Conservation (phyloP, 1,140 invertebrate species). For the Trachymyrmex septentrionalis region DNA sequence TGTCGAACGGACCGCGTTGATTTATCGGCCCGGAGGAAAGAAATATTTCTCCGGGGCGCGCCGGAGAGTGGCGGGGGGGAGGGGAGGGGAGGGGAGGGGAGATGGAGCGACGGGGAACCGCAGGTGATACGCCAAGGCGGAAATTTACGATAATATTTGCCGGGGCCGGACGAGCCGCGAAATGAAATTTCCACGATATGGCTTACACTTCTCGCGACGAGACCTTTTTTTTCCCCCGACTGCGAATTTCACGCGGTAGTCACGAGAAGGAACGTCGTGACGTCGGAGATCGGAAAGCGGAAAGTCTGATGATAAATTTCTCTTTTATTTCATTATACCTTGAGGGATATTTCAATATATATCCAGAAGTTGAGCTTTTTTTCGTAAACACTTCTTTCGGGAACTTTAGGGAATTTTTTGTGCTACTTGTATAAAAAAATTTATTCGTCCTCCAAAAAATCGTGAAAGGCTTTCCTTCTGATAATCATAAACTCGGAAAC, state of each 20-base stretch:
- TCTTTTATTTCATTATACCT: conserved; percentile 9
- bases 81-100: no score
- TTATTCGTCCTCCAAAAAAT: neutral
- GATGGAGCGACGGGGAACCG: conserved; percentile 63
- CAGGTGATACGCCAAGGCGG: conserved; percentile 62
- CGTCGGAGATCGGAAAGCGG: neutral
- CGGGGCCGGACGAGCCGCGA: conserved; percentile 65
- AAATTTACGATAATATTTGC: conserved; percentile 76
- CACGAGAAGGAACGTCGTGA: conserved; percentile 37
- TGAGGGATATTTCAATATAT: conserved; percentile 23
- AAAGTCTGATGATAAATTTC: conserved; percentile 15
- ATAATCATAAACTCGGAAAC: neutral
- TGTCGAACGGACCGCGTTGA: conserved; percentile 69
- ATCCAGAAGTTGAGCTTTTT: neutral
- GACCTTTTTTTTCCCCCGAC: conserved; percentile 45
- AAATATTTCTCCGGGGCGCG: conserved; percentile 62
- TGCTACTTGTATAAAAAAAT: neutral
- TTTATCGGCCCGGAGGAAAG: conserved; percentile 70
- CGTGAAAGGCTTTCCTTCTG: neutral
- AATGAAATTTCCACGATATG: conserved; percentile 69
- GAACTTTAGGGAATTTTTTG: conserved; percentile 10
- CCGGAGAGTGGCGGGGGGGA: conserved; percentile 39
- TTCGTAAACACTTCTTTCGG: neutral
- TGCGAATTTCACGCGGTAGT: conserved; percentile 28
- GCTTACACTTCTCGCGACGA: conserved; percentile 36